A percentile compares a stretch with the other conserved stretches of the same genome.
Conservation (phyloP, 1,140 invertebrate species). For the Plectrocnemia conspersa region DNA sequence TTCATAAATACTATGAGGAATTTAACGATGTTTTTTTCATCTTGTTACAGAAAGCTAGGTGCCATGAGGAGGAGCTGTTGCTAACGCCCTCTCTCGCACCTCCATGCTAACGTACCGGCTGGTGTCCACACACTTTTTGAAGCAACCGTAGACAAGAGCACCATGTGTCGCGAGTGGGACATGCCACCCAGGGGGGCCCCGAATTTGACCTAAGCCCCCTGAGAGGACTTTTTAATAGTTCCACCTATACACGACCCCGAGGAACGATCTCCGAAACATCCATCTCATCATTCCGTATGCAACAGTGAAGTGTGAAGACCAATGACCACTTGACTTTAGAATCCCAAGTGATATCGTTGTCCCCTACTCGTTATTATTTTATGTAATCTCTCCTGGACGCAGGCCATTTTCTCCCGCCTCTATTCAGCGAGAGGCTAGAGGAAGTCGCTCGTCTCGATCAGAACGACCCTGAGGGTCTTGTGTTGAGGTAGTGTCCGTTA, state of each 20-base stretch:
- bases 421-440: no score
- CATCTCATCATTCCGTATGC: neutral
- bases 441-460: no score
- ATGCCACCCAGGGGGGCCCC: conserved; percentile 56
- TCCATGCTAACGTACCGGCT: conserved; percentile 81
- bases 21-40: no score
- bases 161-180: conserved; percentile 73
- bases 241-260: neutral
- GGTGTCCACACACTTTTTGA: conserved; percentile 80
- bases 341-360: no score
- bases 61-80: conserved; percentile 23
- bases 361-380: no score
- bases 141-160: conserved; percentile 68
- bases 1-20: no score
- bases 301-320: neutral
- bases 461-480: conserved; percentile 6
- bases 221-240: neutral
- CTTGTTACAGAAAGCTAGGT: conserved; percentile 13
- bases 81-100: conserved; percentile 35
- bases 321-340: neutral
- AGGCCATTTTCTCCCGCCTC: no score
- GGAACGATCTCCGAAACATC: neutral
- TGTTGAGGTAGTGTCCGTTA: conserved; percentile 6
- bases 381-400: no score
- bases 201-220: conserved; percentile 8